These are phyloP conservation scores for Orussus abietinus DNA, from an alignment of 1,140 invertebrate genomes.

Conservation along the genomic window DNA sequence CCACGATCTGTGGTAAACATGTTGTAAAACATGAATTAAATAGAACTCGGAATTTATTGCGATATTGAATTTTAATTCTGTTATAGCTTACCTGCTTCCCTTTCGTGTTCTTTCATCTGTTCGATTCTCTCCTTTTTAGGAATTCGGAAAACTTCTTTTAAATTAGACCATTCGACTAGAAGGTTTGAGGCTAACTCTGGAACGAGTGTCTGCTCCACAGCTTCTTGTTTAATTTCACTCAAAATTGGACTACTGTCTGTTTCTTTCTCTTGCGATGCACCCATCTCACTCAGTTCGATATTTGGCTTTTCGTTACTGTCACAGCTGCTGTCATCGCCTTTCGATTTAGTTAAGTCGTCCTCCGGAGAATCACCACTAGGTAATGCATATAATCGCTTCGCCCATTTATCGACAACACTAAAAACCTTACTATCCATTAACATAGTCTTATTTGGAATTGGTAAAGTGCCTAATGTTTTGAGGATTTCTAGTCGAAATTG, in stretches of 20 bases:
- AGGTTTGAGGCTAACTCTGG: slow-evolving; percentile 63
- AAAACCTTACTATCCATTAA: slow-evolving; percentile 87
- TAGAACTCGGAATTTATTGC: background rate
- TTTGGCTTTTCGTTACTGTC: slow-evolving; percentile 18
- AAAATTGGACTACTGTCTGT: slow-evolving; percentile 15
- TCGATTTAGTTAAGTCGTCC: slow-evolving; percentile 42
- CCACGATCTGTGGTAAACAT: slow-evolving; percentile 44
- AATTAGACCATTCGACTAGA: slow-evolving; percentile 70
- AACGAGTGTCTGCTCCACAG: slow-evolving; percentile 42
- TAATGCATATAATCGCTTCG: slow-evolving; percentile 44
- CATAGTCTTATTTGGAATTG: slow-evolving; percentile 90
- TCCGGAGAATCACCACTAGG: slow-evolving; percentile 42
- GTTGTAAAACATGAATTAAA: slow-evolving; percentile 10
- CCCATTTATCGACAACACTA: slow-evolving; percentile 79
- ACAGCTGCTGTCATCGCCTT: slow-evolving; percentile 12
- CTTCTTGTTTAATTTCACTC: slow-evolving; percentile 28
- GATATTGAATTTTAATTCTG: slow-evolving; percentile 3
- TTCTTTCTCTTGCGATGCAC: slow-evolving; percentile 18
- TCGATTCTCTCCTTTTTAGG: slow-evolving; percentile 92
- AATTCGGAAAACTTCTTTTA: slow-evolving; percentile 90
- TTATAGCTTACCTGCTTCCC: slow-evolving; percentile 65
- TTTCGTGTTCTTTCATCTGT: slow-evolving; percentile 89
- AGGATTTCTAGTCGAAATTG: slow-evolving; percentile 69
- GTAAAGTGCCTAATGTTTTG: slow-evolving; percentile 75
- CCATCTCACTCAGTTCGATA: slow-evolving; percentile 28